phyloP scores from a whole-genome alignment of 2,888 invertebrate genomes.

The Drosophila falleni region DNA sequence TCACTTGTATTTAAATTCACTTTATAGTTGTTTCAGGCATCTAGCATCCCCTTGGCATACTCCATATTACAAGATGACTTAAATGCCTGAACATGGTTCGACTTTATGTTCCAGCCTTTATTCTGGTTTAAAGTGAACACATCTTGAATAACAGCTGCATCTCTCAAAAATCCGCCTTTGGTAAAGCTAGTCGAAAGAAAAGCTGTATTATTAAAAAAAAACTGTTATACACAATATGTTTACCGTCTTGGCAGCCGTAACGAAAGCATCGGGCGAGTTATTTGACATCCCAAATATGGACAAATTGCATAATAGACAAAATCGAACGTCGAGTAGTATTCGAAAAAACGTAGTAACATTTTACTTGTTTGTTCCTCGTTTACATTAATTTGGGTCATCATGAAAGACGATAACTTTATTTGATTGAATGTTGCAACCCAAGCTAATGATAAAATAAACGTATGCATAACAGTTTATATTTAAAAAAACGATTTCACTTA shows the following conservation, averaged over 20 bases:
- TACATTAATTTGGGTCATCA: not conserved
- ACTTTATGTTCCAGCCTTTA: not conserved
- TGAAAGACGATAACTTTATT: not conserved
- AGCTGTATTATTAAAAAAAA: not conserved
- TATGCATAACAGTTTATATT: not conserved
- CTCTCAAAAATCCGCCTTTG: not conserved
- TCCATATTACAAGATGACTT: not conserved
- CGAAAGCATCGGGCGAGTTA: not conserved
- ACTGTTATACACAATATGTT: not conserved
- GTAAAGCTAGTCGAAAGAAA: not conserved
- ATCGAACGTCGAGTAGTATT: constrained; percentile 5
- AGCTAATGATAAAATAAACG: not conserved
- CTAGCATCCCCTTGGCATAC: no score
- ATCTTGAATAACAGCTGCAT: constrained; percentile 4
- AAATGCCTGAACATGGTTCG: no score
- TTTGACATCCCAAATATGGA: not conserved
- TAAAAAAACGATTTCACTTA: not conserved
- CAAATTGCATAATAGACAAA: not conserved
- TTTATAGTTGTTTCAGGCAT: not conserved
- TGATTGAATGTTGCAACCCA: not conserved
- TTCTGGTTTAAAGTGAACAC: not conserved
- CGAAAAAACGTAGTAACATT: not conserved
- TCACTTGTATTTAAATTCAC: not conserved
- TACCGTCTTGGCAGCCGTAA: not conserved
- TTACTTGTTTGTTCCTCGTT: constrained; percentile 2